Evolutionary conservation across 1,140 invertebrate species (phyloP).

Genomic region (Radopholus similis): DNA sequence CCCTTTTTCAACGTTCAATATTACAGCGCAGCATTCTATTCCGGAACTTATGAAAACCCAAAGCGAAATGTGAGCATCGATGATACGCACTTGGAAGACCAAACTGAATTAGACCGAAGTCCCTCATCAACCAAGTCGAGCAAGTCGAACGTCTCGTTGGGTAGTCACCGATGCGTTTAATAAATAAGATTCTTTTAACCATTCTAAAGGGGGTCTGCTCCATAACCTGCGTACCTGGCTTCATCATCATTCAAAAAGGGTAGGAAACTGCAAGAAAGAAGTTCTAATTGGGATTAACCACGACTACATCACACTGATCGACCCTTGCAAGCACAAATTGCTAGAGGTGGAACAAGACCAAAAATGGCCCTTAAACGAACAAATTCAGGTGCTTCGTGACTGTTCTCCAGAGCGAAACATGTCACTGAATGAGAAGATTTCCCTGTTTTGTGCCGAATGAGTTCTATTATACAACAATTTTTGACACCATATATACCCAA

Average conservation of each 20-base stretch:
- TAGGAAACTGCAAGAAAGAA: neutral
- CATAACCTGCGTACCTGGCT: neutral
- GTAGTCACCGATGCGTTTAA: neutral
- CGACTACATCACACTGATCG: constrained; percentile 37
- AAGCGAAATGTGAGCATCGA: neutral
- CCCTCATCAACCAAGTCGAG: constrained; percentile 3
- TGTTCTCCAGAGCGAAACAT: neutral
- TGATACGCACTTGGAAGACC: neutral
- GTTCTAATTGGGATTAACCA: constrained; percentile 40
- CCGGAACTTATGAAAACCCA: constrained; percentile 23
- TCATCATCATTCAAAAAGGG: neutral
- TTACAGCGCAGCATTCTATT: constrained; percentile 44
- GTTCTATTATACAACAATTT: too few species aligned
- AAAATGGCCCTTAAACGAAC: neutral
- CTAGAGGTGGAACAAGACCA: neutral
- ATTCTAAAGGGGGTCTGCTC: neutral
- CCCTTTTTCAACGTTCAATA: neutral
- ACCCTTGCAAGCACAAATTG: constrained; percentile 29
- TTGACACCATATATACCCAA: too few species aligned
- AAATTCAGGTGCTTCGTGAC: neutral
- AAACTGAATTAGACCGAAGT: neutral
- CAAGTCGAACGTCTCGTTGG: neutral
- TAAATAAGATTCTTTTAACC: neutral
- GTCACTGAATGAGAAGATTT: constrained; percentile 1
- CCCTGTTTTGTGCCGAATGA: neutral